These are phyloP conservation scores for Papilio demoleus DNA, from an alignment of 2,888 invertebrate genomes.

Conservation along the genomic window DNA sequence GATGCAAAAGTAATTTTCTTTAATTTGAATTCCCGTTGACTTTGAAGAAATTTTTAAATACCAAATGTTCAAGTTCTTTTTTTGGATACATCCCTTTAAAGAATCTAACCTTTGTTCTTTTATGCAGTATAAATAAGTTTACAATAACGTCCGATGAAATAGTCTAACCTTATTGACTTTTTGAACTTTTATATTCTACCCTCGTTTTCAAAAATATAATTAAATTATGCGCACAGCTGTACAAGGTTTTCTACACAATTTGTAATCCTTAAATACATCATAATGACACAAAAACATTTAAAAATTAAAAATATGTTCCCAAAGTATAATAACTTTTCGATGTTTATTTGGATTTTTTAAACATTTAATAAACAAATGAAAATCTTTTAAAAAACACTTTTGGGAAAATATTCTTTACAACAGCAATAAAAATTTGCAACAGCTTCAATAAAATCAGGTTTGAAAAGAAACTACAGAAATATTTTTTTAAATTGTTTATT, in stretches of 20 bases:
- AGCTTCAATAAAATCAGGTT: conserved; percentile 17
- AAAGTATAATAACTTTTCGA: neutral
- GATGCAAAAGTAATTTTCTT: neutral
- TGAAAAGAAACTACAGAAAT: conserved; percentile 4
- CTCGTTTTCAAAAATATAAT: neutral
- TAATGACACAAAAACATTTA: neutral
- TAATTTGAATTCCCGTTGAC: neutral
- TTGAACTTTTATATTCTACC: neutral
- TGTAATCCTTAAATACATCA: too few species aligned
- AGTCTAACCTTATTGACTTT: neutral
- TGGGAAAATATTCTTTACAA: neutral
- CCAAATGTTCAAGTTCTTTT: neutral
- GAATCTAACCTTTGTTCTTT: neutral
- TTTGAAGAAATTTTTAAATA: neutral
- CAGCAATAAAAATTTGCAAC: neutral
- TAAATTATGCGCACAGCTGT: neutral
- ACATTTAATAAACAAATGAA: too few species aligned
- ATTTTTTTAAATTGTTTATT: neutral
- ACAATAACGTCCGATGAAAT: neutral
- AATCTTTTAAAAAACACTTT: neutral
- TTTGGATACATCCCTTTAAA: neutral
- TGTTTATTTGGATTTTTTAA: too few species aligned
- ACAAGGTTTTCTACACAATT: too few species aligned
- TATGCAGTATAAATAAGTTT: neutral
- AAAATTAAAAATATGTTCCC: neutral